phyloP scores from a whole-genome alignment of 2,888 invertebrate species.

The Parnassius orleans region DNA sequence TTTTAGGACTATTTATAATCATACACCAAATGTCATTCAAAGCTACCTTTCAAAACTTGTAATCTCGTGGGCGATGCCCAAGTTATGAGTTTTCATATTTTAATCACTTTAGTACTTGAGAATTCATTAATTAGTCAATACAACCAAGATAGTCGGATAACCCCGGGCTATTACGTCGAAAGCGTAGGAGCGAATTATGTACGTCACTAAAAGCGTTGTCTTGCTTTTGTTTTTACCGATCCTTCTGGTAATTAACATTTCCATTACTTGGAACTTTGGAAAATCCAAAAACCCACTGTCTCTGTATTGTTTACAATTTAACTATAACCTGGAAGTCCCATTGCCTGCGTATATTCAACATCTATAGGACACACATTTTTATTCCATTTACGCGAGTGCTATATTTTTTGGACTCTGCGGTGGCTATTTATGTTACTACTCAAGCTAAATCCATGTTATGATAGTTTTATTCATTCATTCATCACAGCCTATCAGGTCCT shows the following conservation, averaged over 20 bases:
- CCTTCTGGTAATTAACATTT: slow-evolving; percentile 20
- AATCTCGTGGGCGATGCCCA: background rate
- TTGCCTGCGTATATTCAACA: background rate
- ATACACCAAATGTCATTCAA: no score
- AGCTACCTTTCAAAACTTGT: background rate
- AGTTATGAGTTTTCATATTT: slow-evolving; percentile 9
- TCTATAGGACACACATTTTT: background rate
- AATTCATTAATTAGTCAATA: slow-evolving; percentile 47
- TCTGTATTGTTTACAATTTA: background rate
- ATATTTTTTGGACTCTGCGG: no score
- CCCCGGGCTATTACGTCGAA: slow-evolving; percentile 13
- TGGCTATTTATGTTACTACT: no score
- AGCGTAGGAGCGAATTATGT: slow-evolving; percentile 3
- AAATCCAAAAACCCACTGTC: slow-evolving; percentile 4
- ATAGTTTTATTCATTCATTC: no score
- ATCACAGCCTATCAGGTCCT: no score
- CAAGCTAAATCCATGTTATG: no score
- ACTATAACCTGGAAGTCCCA: background rate
- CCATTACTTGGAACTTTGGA: slow-evolving; percentile 11
- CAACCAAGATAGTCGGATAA: slow-evolving; percentile 16
- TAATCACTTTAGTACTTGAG: slow-evolving; percentile 41
- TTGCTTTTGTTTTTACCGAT: slow-evolving; percentile 4
- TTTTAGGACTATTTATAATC: no score
- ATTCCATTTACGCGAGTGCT: no score
- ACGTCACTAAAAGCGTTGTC: slow-evolving; percentile 14